phyloP scores from a whole-genome alignment of 2,797 vertebrate genomes.

The Gymnothorax javanicus region DNA sequence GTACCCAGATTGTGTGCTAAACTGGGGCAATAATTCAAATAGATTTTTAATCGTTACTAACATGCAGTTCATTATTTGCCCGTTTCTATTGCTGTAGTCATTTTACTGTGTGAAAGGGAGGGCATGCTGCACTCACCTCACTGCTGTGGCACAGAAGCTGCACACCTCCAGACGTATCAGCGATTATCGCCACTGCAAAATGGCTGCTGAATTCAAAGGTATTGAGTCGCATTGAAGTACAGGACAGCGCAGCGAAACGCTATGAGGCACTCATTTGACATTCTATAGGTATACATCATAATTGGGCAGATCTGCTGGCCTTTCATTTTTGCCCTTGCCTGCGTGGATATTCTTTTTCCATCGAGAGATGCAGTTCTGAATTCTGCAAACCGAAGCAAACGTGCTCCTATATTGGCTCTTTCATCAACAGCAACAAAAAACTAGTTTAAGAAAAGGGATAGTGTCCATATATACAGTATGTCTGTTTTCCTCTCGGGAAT shows the following conservation, averaged over 20 bases:
- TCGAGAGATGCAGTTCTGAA: neutral
- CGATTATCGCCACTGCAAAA: neutral
- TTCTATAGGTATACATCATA: conserved; percentile 14
- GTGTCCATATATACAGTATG: neutral
- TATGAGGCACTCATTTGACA: conserved; percentile 15
- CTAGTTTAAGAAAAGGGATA: neutral
- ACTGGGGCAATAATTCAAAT: neutral
- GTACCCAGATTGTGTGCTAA: neutral
- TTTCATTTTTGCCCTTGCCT: neutral
- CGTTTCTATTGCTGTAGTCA: neutral
- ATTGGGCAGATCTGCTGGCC: conserved; percentile 16
- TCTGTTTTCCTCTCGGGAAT: neutral
- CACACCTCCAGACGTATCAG: neutral
- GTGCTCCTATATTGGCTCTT: neutral
- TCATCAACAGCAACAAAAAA: neutral
- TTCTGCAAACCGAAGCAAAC: neutral
- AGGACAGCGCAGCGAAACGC: neutral
- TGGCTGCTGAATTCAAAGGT: conserved; percentile 2
- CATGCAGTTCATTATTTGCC: neutral
- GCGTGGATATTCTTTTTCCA: neutral
- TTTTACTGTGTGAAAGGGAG: neutral
- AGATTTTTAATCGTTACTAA: neutral
- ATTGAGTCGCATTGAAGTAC: neutral
- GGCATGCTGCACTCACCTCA: neutral
- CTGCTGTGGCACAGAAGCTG: neutral